Conservation (phyloP, 2,113 vertebrate genomes). For the Misgurnus anguillicaudatus region DNA sequence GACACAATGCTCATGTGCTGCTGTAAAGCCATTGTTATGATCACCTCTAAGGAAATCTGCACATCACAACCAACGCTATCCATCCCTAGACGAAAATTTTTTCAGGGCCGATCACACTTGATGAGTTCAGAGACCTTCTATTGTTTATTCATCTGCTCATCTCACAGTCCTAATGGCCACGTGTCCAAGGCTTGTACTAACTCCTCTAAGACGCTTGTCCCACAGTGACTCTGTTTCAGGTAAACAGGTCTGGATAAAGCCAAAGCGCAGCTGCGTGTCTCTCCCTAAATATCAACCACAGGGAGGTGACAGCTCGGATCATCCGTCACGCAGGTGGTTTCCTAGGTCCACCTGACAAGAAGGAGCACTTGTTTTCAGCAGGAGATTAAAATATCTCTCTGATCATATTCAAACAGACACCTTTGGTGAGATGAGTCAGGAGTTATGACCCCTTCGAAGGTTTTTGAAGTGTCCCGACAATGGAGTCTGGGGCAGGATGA, state of each 20-base stretch:
- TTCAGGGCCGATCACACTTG: neutral
- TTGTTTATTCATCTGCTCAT: constrained; percentile 25
- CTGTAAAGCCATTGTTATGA: neutral
- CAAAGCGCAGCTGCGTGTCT: constrained; percentile 44
- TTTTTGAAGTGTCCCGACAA: constrained; percentile 25
- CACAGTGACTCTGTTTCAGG: constrained; percentile 6
- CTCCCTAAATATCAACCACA: constrained; percentile 49
- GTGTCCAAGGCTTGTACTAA: neutral
- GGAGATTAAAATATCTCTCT: constrained; percentile 45
- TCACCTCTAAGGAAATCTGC: constrained; percentile 21
- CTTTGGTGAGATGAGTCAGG: constrained; percentile 23
- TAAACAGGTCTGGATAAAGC: constrained; percentile 24
- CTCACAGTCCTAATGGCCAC: neutral
- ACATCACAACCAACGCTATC: neutral
- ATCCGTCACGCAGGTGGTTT: constrained; percentile 49
- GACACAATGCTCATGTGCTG: neutral
- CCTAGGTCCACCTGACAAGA: constrained; percentile 31
- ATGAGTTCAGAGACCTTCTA: neutral
- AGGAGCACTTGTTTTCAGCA: constrained; percentile 47
- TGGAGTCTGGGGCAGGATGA: neutral
- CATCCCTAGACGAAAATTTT: neutral
- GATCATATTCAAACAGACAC: constrained; percentile 48
- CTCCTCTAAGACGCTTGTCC: neutral
- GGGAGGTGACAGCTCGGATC: constrained; percentile 54
- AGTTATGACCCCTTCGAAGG: constrained; percentile 42